A percentile compares a stretch with the other conserved stretches of the same genome.
Conservation (phyloP, 2,888 invertebrate species). For the Lycophotia porphyrea region DNA sequence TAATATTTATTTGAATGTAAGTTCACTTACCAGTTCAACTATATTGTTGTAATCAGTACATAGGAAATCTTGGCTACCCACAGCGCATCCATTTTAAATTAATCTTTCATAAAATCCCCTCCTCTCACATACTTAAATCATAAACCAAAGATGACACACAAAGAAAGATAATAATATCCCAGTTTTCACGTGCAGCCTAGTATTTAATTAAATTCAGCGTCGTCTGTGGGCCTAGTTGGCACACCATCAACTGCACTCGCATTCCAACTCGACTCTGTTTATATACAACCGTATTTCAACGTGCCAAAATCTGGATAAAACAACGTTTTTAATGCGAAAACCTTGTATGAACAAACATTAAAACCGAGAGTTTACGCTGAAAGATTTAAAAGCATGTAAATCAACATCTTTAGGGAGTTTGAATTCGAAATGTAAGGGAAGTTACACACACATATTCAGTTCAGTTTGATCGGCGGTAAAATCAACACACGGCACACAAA, state of each 20-base stretch:
- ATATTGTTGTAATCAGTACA: neutral
- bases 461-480: neutral
- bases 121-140: neutral
- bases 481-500: no score
- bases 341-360: conserved; percentile 40
- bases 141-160: conserved; percentile 58
- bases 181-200: conserved; percentile 67
- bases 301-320: conserved; percentile 45
- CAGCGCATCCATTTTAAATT: neutral
- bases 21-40: neutral
- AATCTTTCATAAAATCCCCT: neutral
- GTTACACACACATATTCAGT: neutral
- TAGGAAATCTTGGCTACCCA: neutral
- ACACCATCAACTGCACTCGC: conserved; percentile 71
- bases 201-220: conserved; percentile 68
- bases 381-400: conserved; percentile 46
- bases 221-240: conserved; percentile 72
- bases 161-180: conserved; percentile 63
- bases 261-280: conserved; percentile 66
- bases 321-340: conserved; percentile 47
- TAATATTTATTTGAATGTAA: neutral
- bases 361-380: conserved; percentile 39
- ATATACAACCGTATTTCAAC: conserved; percentile 66
- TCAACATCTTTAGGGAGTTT: conserved; percentile 36
- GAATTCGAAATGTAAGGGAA: conserved; percentile 10